Percentiles rank a stretch among this genome's conserved stretches.
phyloP scores from a whole-genome alignment of 2,888 invertebrate genomes.

The Cremastinae sp. region DNA sequence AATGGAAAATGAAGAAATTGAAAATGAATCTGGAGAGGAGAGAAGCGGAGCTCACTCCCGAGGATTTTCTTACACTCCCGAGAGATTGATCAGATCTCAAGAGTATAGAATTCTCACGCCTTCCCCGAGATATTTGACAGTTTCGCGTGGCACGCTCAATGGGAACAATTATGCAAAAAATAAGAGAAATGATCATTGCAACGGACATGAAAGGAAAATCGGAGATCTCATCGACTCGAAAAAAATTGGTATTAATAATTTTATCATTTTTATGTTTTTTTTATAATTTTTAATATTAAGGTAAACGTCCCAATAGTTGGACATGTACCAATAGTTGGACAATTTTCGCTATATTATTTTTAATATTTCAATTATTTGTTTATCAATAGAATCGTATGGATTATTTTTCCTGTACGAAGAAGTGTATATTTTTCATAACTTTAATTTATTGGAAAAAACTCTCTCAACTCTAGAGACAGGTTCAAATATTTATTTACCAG shows the following conservation, averaged over 20 bases:
- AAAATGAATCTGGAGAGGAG: slow-evolving; percentile 21
- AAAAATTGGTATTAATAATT: slow-evolving; percentile 51
- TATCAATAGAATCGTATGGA: no score
- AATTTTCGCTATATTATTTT: no score
- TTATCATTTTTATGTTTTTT: not conserved
- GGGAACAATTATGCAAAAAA: slow-evolving; percentile 44
- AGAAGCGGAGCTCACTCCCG: slow-evolving; percentile 48
- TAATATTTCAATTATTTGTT: no score
- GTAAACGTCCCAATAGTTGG: no score
- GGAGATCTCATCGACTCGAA: slow-evolving; percentile 61
- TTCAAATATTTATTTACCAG: no score
- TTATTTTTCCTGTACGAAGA: no score
- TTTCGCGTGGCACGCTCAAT: slow-evolving; percentile 62
- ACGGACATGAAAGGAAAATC: slow-evolving; percentile 59
- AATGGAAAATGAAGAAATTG: slow-evolving; percentile 14
- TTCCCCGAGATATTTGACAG: slow-evolving; percentile 65
- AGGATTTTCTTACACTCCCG: slow-evolving; percentile 74
- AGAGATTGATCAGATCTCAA: slow-evolving; percentile 73
- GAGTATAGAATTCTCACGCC: slow-evolving; percentile 74
- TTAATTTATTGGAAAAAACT: no score
- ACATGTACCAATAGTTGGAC: no score
- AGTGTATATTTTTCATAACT: no score
- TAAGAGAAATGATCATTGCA: slow-evolving; percentile 48
- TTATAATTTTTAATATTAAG: slow-evolving; percentile 1
- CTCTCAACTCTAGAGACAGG: no score